Evolutionary conservation across 2,888 invertebrate genomes (phyloP).

Genomic region (Trypoxylon attenuatum): DNA sequence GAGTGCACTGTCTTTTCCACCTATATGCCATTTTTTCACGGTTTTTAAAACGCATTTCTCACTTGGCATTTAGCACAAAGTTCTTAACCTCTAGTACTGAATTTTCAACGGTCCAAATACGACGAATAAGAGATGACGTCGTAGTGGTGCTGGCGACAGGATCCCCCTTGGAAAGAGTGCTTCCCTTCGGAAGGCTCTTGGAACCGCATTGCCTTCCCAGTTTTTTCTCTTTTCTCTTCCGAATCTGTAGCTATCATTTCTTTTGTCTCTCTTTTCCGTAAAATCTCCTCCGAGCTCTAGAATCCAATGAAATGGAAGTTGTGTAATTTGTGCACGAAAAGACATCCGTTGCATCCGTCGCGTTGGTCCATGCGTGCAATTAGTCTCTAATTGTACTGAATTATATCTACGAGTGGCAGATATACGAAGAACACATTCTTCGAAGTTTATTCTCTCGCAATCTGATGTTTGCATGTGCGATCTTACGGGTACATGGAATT

Average conservation of each 20-base stretch:
- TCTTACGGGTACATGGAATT: too few species aligned
- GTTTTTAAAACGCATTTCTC: constrained; percentile 6
- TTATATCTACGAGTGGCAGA: constrained; percentile 1
- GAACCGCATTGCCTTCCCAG: background rate
- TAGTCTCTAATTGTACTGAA: background rate
- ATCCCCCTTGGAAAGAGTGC: constrained; percentile 24
- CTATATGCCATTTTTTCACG: too few species aligned
- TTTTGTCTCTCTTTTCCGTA: background rate
- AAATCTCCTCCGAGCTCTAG: background rate
- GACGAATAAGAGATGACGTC: constrained; percentile 6
- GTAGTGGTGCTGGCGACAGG: constrained; percentile 5
- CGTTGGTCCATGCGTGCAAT: constrained; percentile 9
- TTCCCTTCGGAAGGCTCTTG: constrained; percentile 6
- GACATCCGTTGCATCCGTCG: constrained; percentile 4
- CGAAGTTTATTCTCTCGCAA: too few species aligned
- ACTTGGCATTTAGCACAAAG: constrained; percentile 8
- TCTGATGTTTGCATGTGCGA: too few species aligned
- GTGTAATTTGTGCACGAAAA: constrained; percentile 21
- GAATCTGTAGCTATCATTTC: background rate
- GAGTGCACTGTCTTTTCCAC: too few species aligned
- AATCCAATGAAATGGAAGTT: constrained; percentile 16
- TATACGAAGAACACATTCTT: too few species aligned
- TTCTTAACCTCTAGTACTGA: constrained; percentile 3
- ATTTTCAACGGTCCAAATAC: constrained; percentile 19
- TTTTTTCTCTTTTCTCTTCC: background rate